A percentile compares a stretch with the other conserved stretches of the same genome.
Conservation (phyloP, 2,113 vertebrate genomes). For the Pseudonaja textilis region DNA sequence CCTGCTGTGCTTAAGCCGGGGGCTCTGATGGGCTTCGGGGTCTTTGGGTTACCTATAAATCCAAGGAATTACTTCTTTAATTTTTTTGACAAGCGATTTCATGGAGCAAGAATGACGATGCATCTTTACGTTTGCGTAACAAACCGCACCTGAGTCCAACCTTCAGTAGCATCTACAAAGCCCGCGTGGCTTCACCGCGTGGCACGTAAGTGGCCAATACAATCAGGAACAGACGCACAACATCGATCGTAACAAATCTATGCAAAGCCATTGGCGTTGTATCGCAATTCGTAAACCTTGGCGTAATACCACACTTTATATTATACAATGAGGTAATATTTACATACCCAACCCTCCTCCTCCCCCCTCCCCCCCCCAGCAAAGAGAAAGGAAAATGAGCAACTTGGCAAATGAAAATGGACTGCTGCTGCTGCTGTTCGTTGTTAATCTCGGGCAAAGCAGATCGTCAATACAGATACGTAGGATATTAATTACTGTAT, state of each 20-base stretch:
- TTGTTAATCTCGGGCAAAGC: slow-evolving; percentile 67
- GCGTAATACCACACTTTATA: slow-evolving; percentile 83
- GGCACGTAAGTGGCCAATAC: slow-evolving; percentile 75
- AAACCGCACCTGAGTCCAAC: slow-evolving; percentile 78
- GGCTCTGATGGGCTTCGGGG: neutral
- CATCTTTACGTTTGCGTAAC: slow-evolving; percentile 62
- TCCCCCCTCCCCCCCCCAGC: neutral
- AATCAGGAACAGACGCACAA: slow-evolving; percentile 77
- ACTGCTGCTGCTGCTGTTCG: slow-evolving; percentile 68
- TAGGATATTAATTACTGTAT: slow-evolving; percentile 61
- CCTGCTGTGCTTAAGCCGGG: neutral
- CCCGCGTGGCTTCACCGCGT: slow-evolving; percentile 82
- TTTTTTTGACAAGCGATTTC: slow-evolving; percentile 28
- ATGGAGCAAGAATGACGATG: slow-evolving; percentile 26
- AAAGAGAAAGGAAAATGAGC: slow-evolving; percentile 54
- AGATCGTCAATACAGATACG: slow-evolving; percentile 53
- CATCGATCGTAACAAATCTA: slow-evolving; percentile 71
- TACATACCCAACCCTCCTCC: slow-evolving; percentile 74
- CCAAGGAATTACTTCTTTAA: neutral
- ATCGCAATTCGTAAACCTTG: slow-evolving; percentile 94
- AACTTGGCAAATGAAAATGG: slow-evolving; percentile 76
- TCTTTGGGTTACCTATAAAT: neutral
- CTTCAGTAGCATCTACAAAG: slow-evolving; percentile 74
- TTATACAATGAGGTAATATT: slow-evolving; percentile 85
- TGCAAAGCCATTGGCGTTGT: slow-evolving; percentile 79